phyloP scores from a whole-genome alignment of 1,140 invertebrate genomes.

The Copidosoma floridanum region DNA sequence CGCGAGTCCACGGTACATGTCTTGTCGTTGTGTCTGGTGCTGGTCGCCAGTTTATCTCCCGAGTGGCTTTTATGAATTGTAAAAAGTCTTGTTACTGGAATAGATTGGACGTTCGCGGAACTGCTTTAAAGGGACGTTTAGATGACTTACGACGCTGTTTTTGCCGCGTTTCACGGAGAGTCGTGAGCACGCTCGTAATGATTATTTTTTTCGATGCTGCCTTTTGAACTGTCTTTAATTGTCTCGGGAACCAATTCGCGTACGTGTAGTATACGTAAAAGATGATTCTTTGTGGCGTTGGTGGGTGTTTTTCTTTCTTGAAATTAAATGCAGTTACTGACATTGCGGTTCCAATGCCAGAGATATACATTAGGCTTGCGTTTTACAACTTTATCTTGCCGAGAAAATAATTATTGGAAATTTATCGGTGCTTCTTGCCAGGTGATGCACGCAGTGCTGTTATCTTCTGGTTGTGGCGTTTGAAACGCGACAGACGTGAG shows the following conservation, averaged over 20 bases:
- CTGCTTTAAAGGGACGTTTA: constrained; percentile 25
- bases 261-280: too few species aligned
- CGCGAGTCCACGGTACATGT: background rate
- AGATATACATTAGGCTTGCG: background rate
- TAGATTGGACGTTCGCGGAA: constrained; percentile 24
- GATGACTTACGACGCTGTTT: constrained; percentile 22
- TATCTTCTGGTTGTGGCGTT: background rate
- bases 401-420: constrained; percentile 5
- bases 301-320: too few species aligned
- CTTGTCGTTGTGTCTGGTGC: too few species aligned
- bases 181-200: too few species aligned
- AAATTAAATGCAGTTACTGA: too few species aligned
- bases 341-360: too few species aligned
- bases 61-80: constrained; percentile 24
- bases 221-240: constrained; percentile 22
- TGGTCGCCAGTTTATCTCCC: too few species aligned
- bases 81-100: constrained; percentile 13
- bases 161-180: too few species aligned
- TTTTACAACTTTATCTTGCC: constrained; percentile 16
- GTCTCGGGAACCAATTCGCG: constrained; percentile 11
- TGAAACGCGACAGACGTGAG: background rate
- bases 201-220: constrained; percentile 13
- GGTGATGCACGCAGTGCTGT: background rate
- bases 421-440: background rate
- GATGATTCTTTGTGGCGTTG: too few species aligned